A percentile compares a stretch with the other conserved stretches of the same genome.
These are phyloP conservation scores for Nomada lathburiana DNA, from an alignment of 2,888 invertebrate genomes.

Conservation along the genomic window DNA sequence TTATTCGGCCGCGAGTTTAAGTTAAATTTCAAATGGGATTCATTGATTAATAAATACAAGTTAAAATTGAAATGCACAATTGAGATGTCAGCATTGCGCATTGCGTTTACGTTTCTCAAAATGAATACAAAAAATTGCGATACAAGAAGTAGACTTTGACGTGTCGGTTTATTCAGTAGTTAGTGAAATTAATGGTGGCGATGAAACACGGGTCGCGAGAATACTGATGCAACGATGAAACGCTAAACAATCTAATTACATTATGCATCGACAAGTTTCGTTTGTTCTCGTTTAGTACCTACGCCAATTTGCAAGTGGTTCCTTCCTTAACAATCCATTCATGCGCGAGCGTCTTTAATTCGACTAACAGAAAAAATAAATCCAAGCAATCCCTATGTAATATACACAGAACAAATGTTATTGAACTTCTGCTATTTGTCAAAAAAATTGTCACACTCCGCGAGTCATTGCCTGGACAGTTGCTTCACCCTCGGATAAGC, in stretches of 20 bases:
- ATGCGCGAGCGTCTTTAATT: not conserved
- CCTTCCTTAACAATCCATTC: not conserved
- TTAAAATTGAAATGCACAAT: not conserved
- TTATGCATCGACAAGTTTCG: not conserved
- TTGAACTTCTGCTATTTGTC: constrained; percentile 8
- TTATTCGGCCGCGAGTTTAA: too few species aligned
- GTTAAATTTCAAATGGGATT: too few species aligned
- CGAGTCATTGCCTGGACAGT: not conserved
- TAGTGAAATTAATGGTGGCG: not conserved
- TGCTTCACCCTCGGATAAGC: constrained; percentile 11
- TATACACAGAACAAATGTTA: not conserved
- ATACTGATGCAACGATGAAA: not conserved
- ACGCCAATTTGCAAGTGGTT: not conserved
- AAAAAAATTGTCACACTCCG: constrained; percentile 2
- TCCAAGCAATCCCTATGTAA: not conserved
- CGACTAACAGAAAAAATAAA: not conserved
- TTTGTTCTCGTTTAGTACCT: not conserved
- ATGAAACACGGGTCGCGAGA: not conserved
- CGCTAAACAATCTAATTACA: not conserved
- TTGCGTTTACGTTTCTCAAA: not conserved
- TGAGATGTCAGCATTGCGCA: not conserved
- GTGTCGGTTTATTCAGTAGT: not conserved
- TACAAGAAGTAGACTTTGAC: constrained; percentile 5
- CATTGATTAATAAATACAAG: too few species aligned
- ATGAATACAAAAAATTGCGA: not conserved